Base-by-base conservation (phyloP, 2,113 vertebrate genomes). In the Stegostoma tigrinum region DNA sequence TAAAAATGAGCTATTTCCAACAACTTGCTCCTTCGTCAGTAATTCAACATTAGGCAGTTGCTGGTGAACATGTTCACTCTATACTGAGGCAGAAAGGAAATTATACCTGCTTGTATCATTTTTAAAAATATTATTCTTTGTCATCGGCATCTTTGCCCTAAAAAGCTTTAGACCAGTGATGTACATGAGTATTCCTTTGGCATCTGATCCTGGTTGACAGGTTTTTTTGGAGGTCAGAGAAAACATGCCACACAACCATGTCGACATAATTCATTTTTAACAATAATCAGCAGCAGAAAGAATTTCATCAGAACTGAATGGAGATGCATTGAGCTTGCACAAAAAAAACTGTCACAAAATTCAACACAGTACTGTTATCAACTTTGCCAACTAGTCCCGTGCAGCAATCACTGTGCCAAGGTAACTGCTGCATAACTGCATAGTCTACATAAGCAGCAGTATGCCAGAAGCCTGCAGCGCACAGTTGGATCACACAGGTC, bases 291-390 rank as follows among this genome's bases (percentile, higher is more conserved):
- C 55, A 55, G 52, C 61, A 21, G 23, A 66, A 93, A 93, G 64
- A 64, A 64, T 38, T 93, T 38, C n/a, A 19, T 93, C 2, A 93
- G 89, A 38, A 34, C 21, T 67, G 64, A 61, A 93, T 93, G 7
- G 30, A 66, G 34, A 67, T 61, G 23, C 64, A 93, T 67, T 93
- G 61, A 93, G 61, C 23, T 93, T 66, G 34, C 34, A 93, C 61
- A 93, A 61, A 61, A 61, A 61, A 93, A 93, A 5, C 61, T 64
- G 89, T 93, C 89, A 93, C 61, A 93, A 87, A 66, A 93, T 19
- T 23, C 2, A n/a, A n/a, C 89, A 91, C 55, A 38, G 23, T 66
- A 64, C 61, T 93, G 34, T 61, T 23, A 38, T 14, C 52, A 64
- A 34, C 34, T 19, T 34, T 38, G 61, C 64, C 66, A n/a, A 67